Evolutionary conservation across 2,113 vertebrate genomes (phyloP), one percentile per base, ranked within the genome.

Genomic region (Riparia riparia): DNA sequence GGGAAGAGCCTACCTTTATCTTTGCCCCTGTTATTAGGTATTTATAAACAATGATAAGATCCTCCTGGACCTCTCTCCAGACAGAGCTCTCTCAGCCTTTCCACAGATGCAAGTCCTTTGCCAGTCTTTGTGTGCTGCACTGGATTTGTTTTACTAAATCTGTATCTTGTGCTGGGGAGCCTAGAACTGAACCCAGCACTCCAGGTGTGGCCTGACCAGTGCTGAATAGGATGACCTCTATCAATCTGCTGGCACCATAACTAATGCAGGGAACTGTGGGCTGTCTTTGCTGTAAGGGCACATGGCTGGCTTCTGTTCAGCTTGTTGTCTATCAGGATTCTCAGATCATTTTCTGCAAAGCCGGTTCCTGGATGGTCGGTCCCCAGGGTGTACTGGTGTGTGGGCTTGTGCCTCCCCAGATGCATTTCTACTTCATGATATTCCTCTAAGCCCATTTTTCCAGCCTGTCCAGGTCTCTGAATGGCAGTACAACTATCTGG

Each of bases 141-240:
- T 66, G 44, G 12, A 17, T 82, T 82, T 66, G 6, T 61, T 76
- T 17, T 66, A 26, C 7, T 26, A 34, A 44, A 7, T 53, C 20
- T 0, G 0, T 64, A 3, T 22, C 6, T 28, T 64, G 19, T 31
- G 5, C 34, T 58, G 32, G 5, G 21, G 12, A 76, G 22, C 32
- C 42, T 21, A 53, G 66, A 89, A 58, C n/a, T 71, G 57, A 6
- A 58, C 58, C 12, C 50, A 41, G 44, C 6, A 4, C 25, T 87
- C 49, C 28, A 32, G 31, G 1, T 53, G 17, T 54, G 32, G 16
- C 39, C n/a, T 78, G 17, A 7, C 45, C 22, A 34, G 26, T 47
- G 37, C 54, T 47, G 37, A 56, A 32, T 6, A 31, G 14, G 13
- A 25, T 65, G 28, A 51, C 32, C 7, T 86, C 29, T 18, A 9